These are phyloP conservation scores for Boleophthalmus pectinirostris DNA, from an alignment of 2,113 vertebrate genomes.

Conservation along the genomic window DNA sequence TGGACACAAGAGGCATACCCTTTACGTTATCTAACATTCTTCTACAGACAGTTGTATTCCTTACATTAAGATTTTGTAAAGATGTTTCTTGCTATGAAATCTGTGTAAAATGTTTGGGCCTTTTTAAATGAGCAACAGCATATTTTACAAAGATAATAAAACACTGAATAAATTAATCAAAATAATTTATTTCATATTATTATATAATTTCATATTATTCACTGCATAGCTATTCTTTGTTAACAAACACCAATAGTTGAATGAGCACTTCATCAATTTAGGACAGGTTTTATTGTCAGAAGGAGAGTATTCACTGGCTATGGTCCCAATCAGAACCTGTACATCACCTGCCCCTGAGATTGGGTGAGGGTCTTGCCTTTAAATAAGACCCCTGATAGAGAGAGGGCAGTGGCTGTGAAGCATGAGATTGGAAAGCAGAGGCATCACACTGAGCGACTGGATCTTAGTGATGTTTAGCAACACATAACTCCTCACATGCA, in stretches of 20 bases:
- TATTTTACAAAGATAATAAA: background rate
- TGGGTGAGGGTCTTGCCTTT: slow-evolving; percentile 67
- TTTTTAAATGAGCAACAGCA: background rate
- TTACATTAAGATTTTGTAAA: background rate
- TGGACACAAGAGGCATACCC: slow-evolving; percentile 5
- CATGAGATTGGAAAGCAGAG: slow-evolving; percentile 82
- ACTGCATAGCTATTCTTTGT: background rate
- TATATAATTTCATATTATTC: too few relatives aligned
- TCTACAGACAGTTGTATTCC: background rate
- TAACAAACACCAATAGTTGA: slow-evolving; percentile 2
- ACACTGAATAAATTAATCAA: background rate
- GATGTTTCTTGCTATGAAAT: slow-evolving; percentile 16
- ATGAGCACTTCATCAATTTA: slow-evolving; percentile 48
- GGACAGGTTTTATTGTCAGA: slow-evolving; percentile 37
- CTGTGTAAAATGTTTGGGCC: slow-evolving; percentile 7
- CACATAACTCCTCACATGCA: slow-evolving; percentile 73
- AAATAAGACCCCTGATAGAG: slow-evolving; percentile 78
- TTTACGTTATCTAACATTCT: slow-evolving; percentile 2
- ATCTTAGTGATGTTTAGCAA: slow-evolving; percentile 74
- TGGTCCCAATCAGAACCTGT: slow-evolving; percentile 62
- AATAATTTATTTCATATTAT: background rate
- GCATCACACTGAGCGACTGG: slow-evolving; percentile 71
- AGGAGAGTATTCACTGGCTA: slow-evolving; percentile 63
- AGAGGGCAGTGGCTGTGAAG: slow-evolving; percentile 74
- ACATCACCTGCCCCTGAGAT: slow-evolving; percentile 71